Conservation (phyloP, 1,140 invertebrate species). For the Pectinophora gossypiella region DNA sequence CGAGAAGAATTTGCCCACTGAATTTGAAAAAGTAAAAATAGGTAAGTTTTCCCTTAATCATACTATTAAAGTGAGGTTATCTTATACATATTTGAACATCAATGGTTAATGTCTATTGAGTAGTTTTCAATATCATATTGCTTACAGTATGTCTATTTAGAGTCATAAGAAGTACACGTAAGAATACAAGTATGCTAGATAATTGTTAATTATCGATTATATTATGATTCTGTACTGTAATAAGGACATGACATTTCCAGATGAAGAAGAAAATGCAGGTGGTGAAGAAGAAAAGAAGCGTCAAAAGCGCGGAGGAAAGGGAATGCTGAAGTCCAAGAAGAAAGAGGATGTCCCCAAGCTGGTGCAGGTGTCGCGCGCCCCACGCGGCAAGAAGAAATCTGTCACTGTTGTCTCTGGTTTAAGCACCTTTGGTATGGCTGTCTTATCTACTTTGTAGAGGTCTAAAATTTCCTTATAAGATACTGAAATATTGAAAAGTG, state of each 20-base stretch:
- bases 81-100: background rate
- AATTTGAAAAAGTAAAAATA: constrained; percentile 92
- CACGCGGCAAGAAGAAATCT: constrained; percentile 98
- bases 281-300: constrained; percentile 95
- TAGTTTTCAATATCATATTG: too few species aligned
- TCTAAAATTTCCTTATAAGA: too few species aligned
- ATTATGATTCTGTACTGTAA: too few species aligned
- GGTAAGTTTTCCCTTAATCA: constrained; percentile 59
- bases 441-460: too few species aligned
- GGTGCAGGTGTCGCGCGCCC: constrained; percentile 91
- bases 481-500: too few species aligned
- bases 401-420: constrained; percentile 94
- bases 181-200: too few species aligned
- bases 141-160: too few species aligned
- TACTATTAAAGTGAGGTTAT: constrained; percentile 11
- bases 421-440: constrained; percentile 89
- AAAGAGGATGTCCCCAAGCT: constrained; percentile 90
- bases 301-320: constrained; percentile 93
- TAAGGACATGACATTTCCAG: constrained; percentile 48
- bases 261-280: constrained; percentile 80
- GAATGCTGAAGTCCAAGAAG: constrained; percentile 91
- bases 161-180: too few species aligned
- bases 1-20: constrained; percentile 93
- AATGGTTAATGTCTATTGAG: too few species aligned
- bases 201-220: too few species aligned